Evolutionary conservation across 2,888 invertebrate genomes (phyloP).

Genomic region (Oligia strigilis): DNA sequence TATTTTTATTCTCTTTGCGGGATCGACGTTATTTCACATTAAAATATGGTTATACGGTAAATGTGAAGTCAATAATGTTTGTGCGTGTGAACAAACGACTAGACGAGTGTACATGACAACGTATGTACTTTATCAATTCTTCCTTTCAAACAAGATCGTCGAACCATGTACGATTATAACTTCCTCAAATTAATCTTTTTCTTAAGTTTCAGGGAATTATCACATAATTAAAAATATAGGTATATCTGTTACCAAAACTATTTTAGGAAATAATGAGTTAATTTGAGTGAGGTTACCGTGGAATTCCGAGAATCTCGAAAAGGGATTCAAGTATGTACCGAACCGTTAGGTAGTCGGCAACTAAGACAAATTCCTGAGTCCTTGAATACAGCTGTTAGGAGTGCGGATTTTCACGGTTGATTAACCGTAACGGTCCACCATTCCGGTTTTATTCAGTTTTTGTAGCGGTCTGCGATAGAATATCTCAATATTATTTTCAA

Average conservation of each 20-base stretch:
- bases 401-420: constrained; percentile 58
- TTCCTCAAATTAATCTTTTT: neutral
- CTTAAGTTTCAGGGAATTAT: too few relatives aligned
- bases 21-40: constrained; percentile 60
- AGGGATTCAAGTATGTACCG: constrained; percentile 75
- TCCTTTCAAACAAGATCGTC: neutral
- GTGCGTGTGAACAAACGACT: constrained; percentile 15
- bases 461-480: constrained; percentile 41
- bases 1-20: constrained; percentile 67
- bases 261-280: constrained; percentile 79
- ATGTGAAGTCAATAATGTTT: constrained; percentile 46
- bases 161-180: constrained; percentile 1
- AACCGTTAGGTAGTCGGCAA: constrained; percentile 73
- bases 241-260: constrained; percentile 67
- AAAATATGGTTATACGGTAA: constrained; percentile 52
- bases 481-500: constrained; percentile 56
- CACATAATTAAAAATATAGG: constrained; percentile 17
- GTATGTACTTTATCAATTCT: neutral
- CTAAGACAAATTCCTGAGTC: constrained; percentile 73
- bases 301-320: constrained; percentile 76
- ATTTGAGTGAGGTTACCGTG: constrained; percentile 76
- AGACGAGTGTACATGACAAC: neutral
- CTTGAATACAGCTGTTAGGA: constrained; percentile 60
- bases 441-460: constrained; percentile 53
- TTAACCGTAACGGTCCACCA: constrained; percentile 43